These are phyloP conservation scores for Drosophila merina DNA, from an alignment of 2,888 invertebrate genomes.

Conservation along the genomic window DNA sequence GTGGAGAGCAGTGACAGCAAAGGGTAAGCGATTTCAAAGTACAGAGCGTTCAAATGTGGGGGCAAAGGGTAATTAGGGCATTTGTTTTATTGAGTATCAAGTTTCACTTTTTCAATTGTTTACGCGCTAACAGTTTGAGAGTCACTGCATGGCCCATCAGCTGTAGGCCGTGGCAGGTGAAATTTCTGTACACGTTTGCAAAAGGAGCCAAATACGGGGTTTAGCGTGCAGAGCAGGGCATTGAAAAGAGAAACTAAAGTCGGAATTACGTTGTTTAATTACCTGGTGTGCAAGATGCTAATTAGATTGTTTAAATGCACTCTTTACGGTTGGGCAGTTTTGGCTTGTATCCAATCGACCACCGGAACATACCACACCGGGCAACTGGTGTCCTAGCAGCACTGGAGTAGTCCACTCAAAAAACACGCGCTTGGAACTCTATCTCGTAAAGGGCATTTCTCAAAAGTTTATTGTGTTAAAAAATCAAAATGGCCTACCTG, in stretches of 20 bases:
- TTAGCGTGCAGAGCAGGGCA: background rate
- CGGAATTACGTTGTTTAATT: slow-evolving; percentile 30
- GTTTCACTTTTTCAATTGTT: slow-evolving; percentile 70
- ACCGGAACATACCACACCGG: slow-evolving; percentile 1
- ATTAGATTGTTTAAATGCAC: slow-evolving; percentile 69
- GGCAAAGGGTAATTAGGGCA: slow-evolving; percentile 27
- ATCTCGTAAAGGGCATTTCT: background rate
- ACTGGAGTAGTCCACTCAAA: slow-evolving; percentile 2
- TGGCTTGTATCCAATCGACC: slow-evolving; percentile 22
- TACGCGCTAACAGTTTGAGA: slow-evolving; percentile 72
- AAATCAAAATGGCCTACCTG: slow-evolving; percentile 2
- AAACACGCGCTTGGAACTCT: background rate
- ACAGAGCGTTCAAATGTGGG: slow-evolving; percentile 26
- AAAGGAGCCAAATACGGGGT: background rate
- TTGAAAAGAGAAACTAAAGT: slow-evolving; percentile 2
- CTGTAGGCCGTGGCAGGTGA: slow-evolving; percentile 66
- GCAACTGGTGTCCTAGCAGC: background rate
- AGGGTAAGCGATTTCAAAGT: slow-evolving; percentile 70
- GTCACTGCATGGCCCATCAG: slow-evolving; percentile 58
- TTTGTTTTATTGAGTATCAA: slow-evolving; percentile 43
- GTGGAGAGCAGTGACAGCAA: slow-evolving; percentile 51
- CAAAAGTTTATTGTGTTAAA: background rate
- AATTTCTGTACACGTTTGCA: slow-evolving; percentile 67
- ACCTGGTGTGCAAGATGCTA: slow-evolving; percentile 30
- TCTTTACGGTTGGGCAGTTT: slow-evolving; percentile 59